Evolutionary conservation across 1,140 invertebrate genomes (phyloP), one percentile per base, ranked within the genome.

Genomic region (Drosophila melanica): DNA sequence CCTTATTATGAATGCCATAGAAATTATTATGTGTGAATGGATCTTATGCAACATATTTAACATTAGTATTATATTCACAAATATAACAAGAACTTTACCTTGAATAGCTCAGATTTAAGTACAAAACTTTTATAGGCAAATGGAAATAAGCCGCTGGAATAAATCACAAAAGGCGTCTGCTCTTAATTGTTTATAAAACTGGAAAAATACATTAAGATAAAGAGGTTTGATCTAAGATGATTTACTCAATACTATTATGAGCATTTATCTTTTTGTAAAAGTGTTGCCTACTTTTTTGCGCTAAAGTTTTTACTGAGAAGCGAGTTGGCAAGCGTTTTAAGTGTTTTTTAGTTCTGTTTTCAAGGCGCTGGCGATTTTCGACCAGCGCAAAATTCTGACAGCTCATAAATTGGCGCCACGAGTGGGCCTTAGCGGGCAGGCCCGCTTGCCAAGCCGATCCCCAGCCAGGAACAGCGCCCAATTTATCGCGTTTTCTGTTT

Each of bases 331-430:
- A 33, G 66, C 57, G 70, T 64, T 78, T 75, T 55, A 78, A 81
- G 59, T 50, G 20, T 63, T 64, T 55, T 44, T 27, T 27, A 3
- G 2, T 23, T 23, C 4, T 2, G 20, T 23, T 23, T 23, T 2
- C 53, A 42, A 64, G 53, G 44, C 42, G 20, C 51, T 62, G 23
- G 57, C 20, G 23, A 51, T 37, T 55, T 77, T 45, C 42, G 51
- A 59, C 44, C 62, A 73, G 71, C 77, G 50, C n/a, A 76, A 86
- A 79, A 35, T 86, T 86, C 71, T 86, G 81, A 86, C 81, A 86
- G 78, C 64, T 67, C 79, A 87, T 86, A 86, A 86, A 86, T 86
- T 87, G 81, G 79, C 64, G 79, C 67, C 70, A 42, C 62, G 68
- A 68, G 59, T 62, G 67, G 63, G 30, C 44, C 50, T 42, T 4